Percentiles rank a stretch among this genome's conserved stretches.
Conservation (phyloP, 2,888 invertebrate species). For the Arenicola marina region DNA sequence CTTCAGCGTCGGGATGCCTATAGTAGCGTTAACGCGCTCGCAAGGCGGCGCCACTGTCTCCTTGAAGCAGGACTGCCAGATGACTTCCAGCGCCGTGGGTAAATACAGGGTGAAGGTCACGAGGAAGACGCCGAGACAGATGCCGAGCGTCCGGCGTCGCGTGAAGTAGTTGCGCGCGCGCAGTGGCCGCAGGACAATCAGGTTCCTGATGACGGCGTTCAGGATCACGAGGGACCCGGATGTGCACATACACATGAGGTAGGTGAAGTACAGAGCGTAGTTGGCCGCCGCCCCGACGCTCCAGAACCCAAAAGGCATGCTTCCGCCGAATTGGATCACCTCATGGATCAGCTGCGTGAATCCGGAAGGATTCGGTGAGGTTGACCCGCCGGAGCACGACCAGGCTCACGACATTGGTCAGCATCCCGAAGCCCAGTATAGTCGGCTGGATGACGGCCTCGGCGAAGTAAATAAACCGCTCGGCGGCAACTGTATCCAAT, state of each 20-base stretch:
- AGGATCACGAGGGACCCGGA: conserved; percentile 14
- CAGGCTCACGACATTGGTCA: too few relatives aligned
- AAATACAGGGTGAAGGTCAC: conserved; percentile 10
- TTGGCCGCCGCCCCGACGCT: conserved; percentile 3
- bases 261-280: conserved; percentile 17
- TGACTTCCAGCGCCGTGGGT: conserved; percentile 9
- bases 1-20: conserved; percentile 1
- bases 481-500: too few relatives aligned
- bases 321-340: conserved; percentile 5
- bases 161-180: conserved; percentile 3
- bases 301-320: conserved; percentile 11
- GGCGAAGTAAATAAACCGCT: too few relatives aligned
- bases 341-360: conserved; percentile 12
- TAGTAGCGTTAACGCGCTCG: neutral
- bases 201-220: conserved; percentile 8
- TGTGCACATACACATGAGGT: conserved; percentile 8
- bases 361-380: too few relatives aligned
- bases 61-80: conserved; percentile 17
- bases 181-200: conserved; percentile 5
- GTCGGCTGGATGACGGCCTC: too few relatives aligned
- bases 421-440: too few relatives aligned
- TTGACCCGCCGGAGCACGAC: too few relatives aligned
- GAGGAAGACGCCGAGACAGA: neutral
- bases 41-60: conserved; percentile 3
- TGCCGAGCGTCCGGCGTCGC: neutral